Conservation (phyloP, 2,888 invertebrate species). For the Drosophila engyochracea region DNA sequence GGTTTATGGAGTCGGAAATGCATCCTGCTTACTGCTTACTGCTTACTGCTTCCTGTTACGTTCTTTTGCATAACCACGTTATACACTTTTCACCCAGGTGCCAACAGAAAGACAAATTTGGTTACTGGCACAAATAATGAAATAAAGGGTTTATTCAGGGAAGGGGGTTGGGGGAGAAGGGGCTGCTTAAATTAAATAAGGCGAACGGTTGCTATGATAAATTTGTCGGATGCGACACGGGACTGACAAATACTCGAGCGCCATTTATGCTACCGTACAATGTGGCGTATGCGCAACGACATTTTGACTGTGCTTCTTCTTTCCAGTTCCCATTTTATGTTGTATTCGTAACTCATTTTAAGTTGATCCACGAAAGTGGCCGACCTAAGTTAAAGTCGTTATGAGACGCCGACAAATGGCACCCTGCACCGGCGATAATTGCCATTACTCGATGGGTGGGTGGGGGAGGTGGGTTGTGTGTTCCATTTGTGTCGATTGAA, state of each 20-base stretch:
- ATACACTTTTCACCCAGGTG: background rate
- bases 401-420: conserved; percentile 14
- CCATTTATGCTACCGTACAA: conserved; percentile 47
- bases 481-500: conserved; percentile 11
- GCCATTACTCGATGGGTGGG: conserved; percentile 57
- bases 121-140: background rate
- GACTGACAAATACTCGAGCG: conserved; percentile 36
- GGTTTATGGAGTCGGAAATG: background rate
- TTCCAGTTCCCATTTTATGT: background rate
- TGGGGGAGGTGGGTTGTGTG: background rate
- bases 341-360: conserved; percentile 67
- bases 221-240: conserved; percentile 28
- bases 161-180: background rate
- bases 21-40: background rate
- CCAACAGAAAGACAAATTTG: background rate
- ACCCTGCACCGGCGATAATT: conserved; percentile 73
- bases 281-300: conserved; percentile 46
- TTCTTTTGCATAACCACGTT: background rate
- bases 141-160: background rate
- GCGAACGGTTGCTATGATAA: conserved; percentile 21
- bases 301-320: conserved; percentile 4
- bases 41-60: background rate
- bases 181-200: conserved; percentile 5
- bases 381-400: conserved; percentile 60
- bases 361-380: conserved; percentile 72